These are phyloP conservation scores for Nemotelus nigrinus DNA, from an alignment of 2,888 invertebrate species.

Conservation along the genomic window DNA sequence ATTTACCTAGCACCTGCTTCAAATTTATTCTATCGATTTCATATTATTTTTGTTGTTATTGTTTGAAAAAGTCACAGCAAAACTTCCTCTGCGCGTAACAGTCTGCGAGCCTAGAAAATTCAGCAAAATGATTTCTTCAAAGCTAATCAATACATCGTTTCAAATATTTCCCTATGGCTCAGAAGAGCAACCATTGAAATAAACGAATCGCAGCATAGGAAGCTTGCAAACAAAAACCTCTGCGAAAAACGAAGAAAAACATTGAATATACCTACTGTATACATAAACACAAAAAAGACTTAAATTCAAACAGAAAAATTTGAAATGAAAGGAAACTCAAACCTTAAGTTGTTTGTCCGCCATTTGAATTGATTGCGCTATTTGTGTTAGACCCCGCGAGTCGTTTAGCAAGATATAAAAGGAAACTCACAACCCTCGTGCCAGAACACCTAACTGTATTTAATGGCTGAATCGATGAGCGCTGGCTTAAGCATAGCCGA, in stretches of 20 bases:
- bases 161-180: too few relatives aligned
- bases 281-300: not conserved
- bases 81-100: too few relatives aligned
- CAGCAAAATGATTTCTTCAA: too few relatives aligned
- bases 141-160: too few relatives aligned
- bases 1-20: too few relatives aligned
- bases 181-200: too few relatives aligned
- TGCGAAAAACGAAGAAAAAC: conserved; percentile 31
- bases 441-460: not conserved
- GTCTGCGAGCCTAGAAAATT: too few relatives aligned
- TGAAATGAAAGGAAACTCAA: conserved; percentile 41
- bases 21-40: too few relatives aligned
- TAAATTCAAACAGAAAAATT: conserved; percentile 26
- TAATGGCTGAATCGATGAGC: not conserved
- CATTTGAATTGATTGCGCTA: conserved; percentile 52
- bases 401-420: not conserved
- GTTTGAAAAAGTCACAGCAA: too few relatives aligned
- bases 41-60: too few relatives aligned
- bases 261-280: conserved; percentile 9
- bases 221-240: conserved; percentile 24
- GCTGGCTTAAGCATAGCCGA: not conserved
- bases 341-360: conserved; percentile 49
- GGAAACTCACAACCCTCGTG: conserved; percentile 17
- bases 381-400: conserved; percentile 44
- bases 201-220: too few relatives aligned